Evolutionary conservation across 2,797 vertebrate genomes (phyloP).

Genomic region (Knipowitschia caucasica): DNA sequence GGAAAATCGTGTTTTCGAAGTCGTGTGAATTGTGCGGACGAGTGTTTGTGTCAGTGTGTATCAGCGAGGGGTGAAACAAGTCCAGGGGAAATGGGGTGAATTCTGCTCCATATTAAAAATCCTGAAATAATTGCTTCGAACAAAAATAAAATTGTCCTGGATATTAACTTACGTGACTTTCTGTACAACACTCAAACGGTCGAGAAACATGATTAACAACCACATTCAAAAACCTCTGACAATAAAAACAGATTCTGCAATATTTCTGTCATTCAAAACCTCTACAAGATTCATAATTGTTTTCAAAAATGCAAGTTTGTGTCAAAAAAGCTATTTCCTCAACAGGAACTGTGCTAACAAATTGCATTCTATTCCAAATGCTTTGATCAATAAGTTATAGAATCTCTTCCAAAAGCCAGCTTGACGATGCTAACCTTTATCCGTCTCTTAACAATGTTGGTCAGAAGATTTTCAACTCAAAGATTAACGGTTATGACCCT

Average conservation of each 20-base stretch:
- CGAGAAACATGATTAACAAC: neutral
- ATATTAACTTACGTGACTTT: too few relatives aligned
- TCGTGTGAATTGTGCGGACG: too few relatives aligned
- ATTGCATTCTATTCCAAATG: neutral
- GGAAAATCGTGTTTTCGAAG: neutral
- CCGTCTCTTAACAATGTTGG: neutral
- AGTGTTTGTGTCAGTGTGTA: too few relatives aligned
- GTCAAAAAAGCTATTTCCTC: neutral
- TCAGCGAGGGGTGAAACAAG: too few relatives aligned
- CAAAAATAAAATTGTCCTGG: too few relatives aligned
- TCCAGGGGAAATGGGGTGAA: too few relatives aligned
- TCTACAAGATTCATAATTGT: neutral
- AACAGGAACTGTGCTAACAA: neutral
- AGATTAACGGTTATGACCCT: neutral
- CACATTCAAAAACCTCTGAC: neutral
- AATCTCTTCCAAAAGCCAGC: neutral
- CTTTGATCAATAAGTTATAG: neutral
- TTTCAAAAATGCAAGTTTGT: neutral
- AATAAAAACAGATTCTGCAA: neutral
- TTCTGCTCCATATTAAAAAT: too few relatives aligned
- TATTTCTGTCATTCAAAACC: neutral
- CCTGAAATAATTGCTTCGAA: too few relatives aligned
- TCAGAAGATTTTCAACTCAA: neutral
- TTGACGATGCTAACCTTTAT: neutral
- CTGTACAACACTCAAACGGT: neutral